phyloP scores from a whole-genome alignment of 2,888 invertebrate genomes.

The Cremastobaeus sp. region DNA sequence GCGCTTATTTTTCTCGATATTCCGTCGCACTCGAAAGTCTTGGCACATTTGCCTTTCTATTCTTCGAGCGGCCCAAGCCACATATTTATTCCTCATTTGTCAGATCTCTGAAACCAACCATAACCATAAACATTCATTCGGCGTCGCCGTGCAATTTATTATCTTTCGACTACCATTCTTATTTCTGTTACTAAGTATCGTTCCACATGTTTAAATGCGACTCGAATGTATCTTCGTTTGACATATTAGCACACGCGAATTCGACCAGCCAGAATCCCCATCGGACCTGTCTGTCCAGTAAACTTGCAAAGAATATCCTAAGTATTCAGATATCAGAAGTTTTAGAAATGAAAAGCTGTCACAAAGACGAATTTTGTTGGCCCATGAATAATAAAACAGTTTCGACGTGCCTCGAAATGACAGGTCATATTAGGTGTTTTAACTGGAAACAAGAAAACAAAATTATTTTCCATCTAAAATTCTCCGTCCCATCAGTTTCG shows the following conservation, averaged over 20 bases:
- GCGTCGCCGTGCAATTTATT: neutral
- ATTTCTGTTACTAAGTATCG: no score
- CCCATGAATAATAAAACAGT: slow-evolving; percentile 53
- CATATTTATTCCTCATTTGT: slow-evolving; percentile 57
- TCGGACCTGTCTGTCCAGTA: slow-evolving; percentile 32
- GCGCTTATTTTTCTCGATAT: slow-evolving; percentile 60
- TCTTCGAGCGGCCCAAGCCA: slow-evolving; percentile 45
- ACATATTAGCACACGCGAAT: slow-evolving; percentile 43
- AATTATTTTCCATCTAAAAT: no score
- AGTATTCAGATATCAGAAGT: slow-evolving; percentile 53
- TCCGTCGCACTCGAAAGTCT: slow-evolving; percentile 47
- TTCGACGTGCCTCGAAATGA: no score
- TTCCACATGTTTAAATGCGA: slow-evolving; percentile 18
- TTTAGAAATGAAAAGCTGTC: slow-evolving; percentile 55
- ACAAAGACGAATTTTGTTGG: slow-evolving; percentile 44
- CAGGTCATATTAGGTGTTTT: neutral
- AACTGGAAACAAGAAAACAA: no score
- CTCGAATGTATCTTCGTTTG: slow-evolving; percentile 31
- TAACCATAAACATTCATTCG: slow-evolving; percentile 35
- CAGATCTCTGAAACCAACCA: slow-evolving; percentile 22
- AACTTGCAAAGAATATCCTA: slow-evolving; percentile 53
- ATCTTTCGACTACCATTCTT: neutral
- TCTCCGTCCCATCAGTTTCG: no score
- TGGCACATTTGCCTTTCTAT: slow-evolving; percentile 51
- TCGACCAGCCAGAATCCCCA: slow-evolving; percentile 33